Evolutionary conservation across 2,888 invertebrate genomes (phyloP), one percentile per base, ranked within the genome.

Genomic region (Agonopterix heracliana): DNA sequence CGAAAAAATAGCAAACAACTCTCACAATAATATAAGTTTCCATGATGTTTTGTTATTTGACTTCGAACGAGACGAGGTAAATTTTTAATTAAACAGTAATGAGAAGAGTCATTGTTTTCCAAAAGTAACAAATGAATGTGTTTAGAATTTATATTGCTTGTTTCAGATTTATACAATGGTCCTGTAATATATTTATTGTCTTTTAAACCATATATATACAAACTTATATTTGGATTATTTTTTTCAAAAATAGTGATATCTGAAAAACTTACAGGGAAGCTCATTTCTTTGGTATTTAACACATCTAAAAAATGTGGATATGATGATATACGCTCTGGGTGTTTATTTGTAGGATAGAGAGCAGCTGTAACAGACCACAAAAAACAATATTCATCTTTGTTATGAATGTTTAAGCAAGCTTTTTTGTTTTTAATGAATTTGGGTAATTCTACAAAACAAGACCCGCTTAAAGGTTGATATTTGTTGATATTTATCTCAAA

Each of bases 41-140:
- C 26, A 34, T 48, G 46, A 46, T 51, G 48, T 8, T 45, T 47
- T 14, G 51, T 51, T 26, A 51, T 35, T 35, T 35, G 35, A 35
- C 7, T 8, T 9, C 35, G 5, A 5, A 35, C 35, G 7, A 35
- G 35, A 35, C 35, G 35, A 9, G 35, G 35, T 35, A 35, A 35
- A 9, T 35, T 35, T 35, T 35, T 35, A 8, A 35, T 35, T 9
- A 51, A 26, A 45, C 42, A 40, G 35, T 48, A 51, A 34, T 51
- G 51, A 7, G 40, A 12, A 12, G 34, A n/a, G n/a, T n/a, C 12
- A 9, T 38, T 36, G 9, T 43, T 48, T 46, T 51, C 46, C 26
- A 51, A n/a, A 17, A 17, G 40, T 3, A 48, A 13, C 9, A 48
- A 40, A 44, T 48, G 13, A 12, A 48, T 40, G 11, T 13, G 5